These are phyloP conservation scores for Criorhina ranunculi DNA, from an alignment of 2,888 invertebrate genomes.

Conservation along the genomic window DNA sequence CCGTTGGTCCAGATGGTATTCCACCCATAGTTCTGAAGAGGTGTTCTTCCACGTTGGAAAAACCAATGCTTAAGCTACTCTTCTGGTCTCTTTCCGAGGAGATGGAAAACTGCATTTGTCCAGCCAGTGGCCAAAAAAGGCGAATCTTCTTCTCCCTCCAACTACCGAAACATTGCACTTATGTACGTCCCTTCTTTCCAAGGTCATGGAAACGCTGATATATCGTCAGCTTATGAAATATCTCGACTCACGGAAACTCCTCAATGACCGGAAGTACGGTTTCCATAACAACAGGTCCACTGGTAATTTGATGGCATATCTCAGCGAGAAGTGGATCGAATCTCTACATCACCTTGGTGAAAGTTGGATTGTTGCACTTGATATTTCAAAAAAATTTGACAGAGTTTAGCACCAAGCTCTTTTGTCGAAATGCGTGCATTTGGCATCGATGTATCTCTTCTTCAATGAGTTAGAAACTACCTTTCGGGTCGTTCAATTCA, in stretches of 20 bases:
- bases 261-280: too few relatives aligned
- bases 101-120: not conserved
- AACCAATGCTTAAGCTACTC: not conserved
- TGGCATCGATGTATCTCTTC: too few relatives aligned
- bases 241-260: not conserved
- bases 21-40: conserved; percentile 10
- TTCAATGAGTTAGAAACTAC: too few relatives aligned
- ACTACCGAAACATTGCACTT: not conserved
- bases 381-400: too few relatives aligned
- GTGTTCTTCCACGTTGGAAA: not conserved
- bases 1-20: not conserved
- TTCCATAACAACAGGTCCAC: too few relatives aligned
- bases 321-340: too few relatives aligned
- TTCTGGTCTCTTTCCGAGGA: not conserved
- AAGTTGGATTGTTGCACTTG: too few relatives aligned
- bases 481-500: too few relatives aligned
- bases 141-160: not conserved
- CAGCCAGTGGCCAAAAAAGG: not conserved
- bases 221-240: not conserved
- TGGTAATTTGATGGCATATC: too few relatives aligned
- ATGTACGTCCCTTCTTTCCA: conserved; percentile 4
- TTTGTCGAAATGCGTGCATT: too few relatives aligned
- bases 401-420: too few relatives aligned
- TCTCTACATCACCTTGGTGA: too few relatives aligned
- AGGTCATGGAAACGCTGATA: conserved; percentile 4